Evolutionary conservation across 2,888 invertebrate genomes (phyloP), one percentile per base, ranked within the genome.

Genomic region (Himalopsyche japonica): DNA sequence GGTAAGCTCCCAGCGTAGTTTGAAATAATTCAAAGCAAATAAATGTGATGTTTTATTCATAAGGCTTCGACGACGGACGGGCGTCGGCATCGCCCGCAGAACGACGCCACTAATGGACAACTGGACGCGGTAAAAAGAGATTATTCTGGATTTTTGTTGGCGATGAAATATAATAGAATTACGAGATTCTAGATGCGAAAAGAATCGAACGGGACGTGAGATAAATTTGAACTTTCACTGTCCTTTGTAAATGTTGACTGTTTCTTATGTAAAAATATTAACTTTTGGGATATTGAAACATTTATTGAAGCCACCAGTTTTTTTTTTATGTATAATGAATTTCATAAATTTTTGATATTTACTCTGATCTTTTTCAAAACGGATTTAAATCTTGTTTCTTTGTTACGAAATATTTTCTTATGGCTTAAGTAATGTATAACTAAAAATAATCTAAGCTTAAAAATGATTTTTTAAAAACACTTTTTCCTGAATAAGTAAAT

Each of bases 1-100:
- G 81, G 84, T 84, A 81, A 82, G 30, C 81, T 48, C 1, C 43
- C 37, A 47, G 49, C 76, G 79, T 78, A 64, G 82, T 81, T 82
- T 84, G 81, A 84, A 80, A 82, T 84, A 84, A 81, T 82, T 82
- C 79, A 84, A 82, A 78, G 84, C 84, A 84, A 84, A 84, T 84
- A 84, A 84, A 84, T 82, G 76, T 79, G 48, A 84, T 84, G 84
- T 82, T 82, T 84, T 70, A 84, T 84, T 82, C 84, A 84, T 47
- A 64, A 84, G 43, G 70, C 48, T 70, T 48, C 47, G 34, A 43
- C 70, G 43, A 49, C 76, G 64, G 24, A 78, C 76, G 76, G 47
- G 81, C 47, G 76, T 81, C 76, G 76, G 76, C 37, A 76, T 43
- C 81, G 8, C 37, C 79, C 81, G 76, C 81, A 57, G 57, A 57